Evolutionary conservation across 2,113 vertebrate genomes (phyloP), one percentile per base, ranked within the genome.

Genomic region (Pelmatolapia mariae): DNA sequence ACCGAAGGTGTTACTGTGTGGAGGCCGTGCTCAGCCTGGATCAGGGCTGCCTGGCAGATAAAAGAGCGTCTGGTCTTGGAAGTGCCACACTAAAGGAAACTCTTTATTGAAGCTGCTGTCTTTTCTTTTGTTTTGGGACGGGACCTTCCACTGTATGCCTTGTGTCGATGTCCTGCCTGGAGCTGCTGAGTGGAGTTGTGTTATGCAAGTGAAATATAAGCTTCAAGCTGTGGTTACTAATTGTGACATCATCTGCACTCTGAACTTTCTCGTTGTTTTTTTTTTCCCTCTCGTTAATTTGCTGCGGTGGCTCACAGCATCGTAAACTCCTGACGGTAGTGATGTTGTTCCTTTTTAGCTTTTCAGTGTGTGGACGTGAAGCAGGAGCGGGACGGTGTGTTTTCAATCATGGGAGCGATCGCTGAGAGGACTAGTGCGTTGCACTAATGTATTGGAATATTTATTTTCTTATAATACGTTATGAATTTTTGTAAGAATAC

Each of bases 401-500:
- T 86, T 38, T 93, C 76, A 73, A 10, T 89, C 40, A 53, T 38
- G 54, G 81, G 56, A 36, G 88, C 29, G 79, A 80, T 80, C 1
- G 10, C 61, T 82, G 90, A 83, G 79, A 66, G 80, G 73, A 89
- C 86, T 38, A 78, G 76, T 93, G 89, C 85, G 12, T 85, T 90
- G 90, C 92, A 92, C 91, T 87, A 71, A 89, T 87, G 90, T 84
- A 88, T 90, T 89, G 89, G 88, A 93, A 93, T 94, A 95, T 93
- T 96, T 96, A 96, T 96, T 96, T 95, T 96, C 95, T 93, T 96
- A 95, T 90, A 87, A 53, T 81, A 86, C 85, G 91, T 93, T 82
- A 36, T 50, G 76, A 93, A 86, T 93, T 95, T 68, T 95, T 95
- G 91, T 90, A 94, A 95, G 87, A 89, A 56, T 36, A 79, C 40